These are phyloP conservation scores for Andrena hattorfiana DNA, from an alignment of 2,888 invertebrate genomes.

Conservation along the genomic window DNA sequence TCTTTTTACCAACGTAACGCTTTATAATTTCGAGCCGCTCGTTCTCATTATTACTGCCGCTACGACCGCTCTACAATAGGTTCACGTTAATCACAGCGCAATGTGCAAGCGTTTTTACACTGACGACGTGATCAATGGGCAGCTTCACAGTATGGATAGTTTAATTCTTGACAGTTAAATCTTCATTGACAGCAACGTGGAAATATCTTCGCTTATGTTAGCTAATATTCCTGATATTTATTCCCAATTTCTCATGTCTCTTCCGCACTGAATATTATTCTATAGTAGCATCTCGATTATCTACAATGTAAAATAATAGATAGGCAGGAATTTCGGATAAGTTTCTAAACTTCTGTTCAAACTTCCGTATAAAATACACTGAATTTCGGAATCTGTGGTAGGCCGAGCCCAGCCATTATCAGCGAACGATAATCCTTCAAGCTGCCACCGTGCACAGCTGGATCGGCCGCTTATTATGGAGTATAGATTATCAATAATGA, in stretches of 20 bases:
- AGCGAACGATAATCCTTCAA: slow-evolving; percentile 77
- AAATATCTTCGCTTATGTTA: too few species aligned
- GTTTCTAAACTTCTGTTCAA: background rate
- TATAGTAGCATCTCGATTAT: too few species aligned
- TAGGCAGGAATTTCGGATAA: too few species aligned
- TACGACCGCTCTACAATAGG: slow-evolving; percentile 1
- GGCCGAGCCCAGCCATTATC: slow-evolving; percentile 31
- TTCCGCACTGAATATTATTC: too few species aligned
- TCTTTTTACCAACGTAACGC: slow-evolving; percentile 11
- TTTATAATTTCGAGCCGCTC: slow-evolving; percentile 46
- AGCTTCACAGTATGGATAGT: too few species aligned
- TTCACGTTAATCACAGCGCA: slow-evolving; percentile 20
- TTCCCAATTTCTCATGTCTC: too few species aligned
- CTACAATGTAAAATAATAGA: too few species aligned
- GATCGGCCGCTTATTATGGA: slow-evolving; percentile 78
- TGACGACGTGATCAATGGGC: too few species aligned
- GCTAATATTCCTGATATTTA: too few species aligned
- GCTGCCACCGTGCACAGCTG: slow-evolving; percentile 78
- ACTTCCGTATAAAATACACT: background rate
- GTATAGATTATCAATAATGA: slow-evolving; percentile 85
- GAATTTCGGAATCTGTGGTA: slow-evolving; percentile 14
- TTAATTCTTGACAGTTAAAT: too few species aligned
- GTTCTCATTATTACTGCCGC: slow-evolving; percentile 30
- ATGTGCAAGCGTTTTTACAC: too few species aligned
- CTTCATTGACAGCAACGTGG: too few species aligned